Evolutionary conservation across 2,797 vertebrate species (phyloP), one percentile per base, ranked within the genome.

Genomic region (Podargus strigoides): DNA sequence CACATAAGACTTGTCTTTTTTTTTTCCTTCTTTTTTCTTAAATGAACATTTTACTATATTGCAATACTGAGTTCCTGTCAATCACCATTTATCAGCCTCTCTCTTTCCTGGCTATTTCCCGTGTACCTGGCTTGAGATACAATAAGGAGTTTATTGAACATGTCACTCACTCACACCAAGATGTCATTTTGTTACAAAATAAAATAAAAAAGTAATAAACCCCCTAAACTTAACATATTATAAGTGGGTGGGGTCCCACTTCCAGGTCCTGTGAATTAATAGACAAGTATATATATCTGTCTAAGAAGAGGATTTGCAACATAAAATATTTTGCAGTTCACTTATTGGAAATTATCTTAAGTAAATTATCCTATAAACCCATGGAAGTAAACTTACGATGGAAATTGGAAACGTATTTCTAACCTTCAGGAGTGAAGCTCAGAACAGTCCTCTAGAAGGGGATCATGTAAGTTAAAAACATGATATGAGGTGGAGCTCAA

Each of bases 81-180:
- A 36, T 94, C 93, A 83, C 37, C 22, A 9, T 90, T 96, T 94
- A 92, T 94, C 89, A 89, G 22, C 27, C 46, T 64, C 44, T 81
- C 62, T 79, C 70, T 79, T 89, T 58, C 52, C 74, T 80, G 85
- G 36, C 64, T 58, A 15, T 88, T 91, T 94, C 85, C 80, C 69
- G 11, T 46, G 37, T 36, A 70, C 85, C 89, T 89, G 74, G 49
- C 46, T 86, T 50, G 74, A 95, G 85, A 95, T 86, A 24, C 60
- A 86, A 37, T 79, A 47, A 93, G 49, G 77, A 49, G n/a, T 91
- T 96, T 92, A 90, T 93, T 94, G 58, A 59, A 72, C 19, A 7
- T 79, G 85, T 93, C 76, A 78, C 37, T 93, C 62, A 37, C 62
- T 30, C 26, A 17, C 77, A 52, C 41, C 21, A 72, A 93, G 89